phyloP scores from a whole-genome alignment of 2,888 invertebrate genomes.

The Andrena bicolor region DNA sequence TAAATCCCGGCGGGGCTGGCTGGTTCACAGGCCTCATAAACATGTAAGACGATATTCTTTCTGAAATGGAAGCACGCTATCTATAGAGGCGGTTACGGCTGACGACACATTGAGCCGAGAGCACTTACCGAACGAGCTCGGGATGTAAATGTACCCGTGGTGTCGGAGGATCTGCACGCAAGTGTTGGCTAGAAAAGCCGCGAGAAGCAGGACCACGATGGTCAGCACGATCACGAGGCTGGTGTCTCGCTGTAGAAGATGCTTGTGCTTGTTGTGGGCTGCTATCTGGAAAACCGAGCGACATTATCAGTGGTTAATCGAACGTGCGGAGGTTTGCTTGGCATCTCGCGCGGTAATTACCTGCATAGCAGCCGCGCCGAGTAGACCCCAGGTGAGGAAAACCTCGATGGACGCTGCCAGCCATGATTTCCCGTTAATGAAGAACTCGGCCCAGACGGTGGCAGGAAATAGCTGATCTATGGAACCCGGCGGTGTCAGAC shows the following conservation, averaged over 20 bases:
- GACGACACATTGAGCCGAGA: too few species aligned
- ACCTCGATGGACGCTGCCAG: constrained; percentile 95
- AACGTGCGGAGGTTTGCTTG: neutral
- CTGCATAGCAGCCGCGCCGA: constrained; percentile 93
- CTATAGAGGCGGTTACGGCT: neutral
- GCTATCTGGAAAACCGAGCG: constrained; percentile 85
- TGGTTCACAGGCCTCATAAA: constrained; percentile 89
- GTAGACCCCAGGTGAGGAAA: constrained; percentile 94
- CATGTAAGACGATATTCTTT: constrained; percentile 89
- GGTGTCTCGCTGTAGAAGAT: constrained; percentile 89
- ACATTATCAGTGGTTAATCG: neutral
- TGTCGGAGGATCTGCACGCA: constrained; percentile 92
- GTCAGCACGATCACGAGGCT: constrained; percentile 90
- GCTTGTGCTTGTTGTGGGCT: constrained; percentile 90
- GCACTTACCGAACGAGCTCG: constrained; percentile 94
- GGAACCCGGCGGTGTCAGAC: constrained; percentile 89
- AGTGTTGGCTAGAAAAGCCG: constrained; percentile 93
- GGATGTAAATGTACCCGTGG: constrained; percentile 91
- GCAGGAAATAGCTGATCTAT: constrained; percentile 91
- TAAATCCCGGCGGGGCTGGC: constrained; percentile 88
- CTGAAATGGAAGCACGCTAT: constrained; percentile 84
- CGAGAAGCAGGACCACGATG: constrained; percentile 90
- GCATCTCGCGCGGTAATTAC: constrained; percentile 64
- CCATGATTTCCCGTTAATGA: constrained; percentile 95
- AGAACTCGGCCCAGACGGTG: constrained; percentile 94